These are phyloP conservation scores for Spilogale gracilis DNA, from an alignment of 2,113 vertebrate genomes.

Conservation along the genomic window DNA sequence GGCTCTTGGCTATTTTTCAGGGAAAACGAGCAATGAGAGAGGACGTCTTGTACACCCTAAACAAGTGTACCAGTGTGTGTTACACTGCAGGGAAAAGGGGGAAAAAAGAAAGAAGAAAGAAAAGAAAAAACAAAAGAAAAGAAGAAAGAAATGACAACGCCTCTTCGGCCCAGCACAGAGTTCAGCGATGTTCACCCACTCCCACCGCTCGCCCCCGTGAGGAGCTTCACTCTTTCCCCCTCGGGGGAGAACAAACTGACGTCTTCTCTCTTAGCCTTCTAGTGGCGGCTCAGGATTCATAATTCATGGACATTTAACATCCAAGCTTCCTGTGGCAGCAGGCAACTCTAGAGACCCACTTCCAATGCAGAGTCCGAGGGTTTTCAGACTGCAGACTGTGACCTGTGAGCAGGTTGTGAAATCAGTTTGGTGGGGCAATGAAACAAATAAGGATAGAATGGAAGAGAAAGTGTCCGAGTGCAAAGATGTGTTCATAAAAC, in stretches of 20 bases:
- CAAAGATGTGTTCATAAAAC: neutral
- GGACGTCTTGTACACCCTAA: neutral
- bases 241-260: neutral
- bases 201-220: rapidly evolving
- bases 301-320: neutral
- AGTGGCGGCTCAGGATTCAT: neutral
- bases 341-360: neutral
- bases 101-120: neutral
- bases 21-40: neutral
- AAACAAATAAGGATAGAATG: neutral
- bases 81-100: neutral
- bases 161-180: neutral
- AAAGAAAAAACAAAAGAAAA: no score
- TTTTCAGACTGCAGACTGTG: neutral
- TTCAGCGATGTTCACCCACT: rapidly evolving
- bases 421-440: neutral
- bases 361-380: rapidly evolving
- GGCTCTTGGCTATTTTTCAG: neutral
- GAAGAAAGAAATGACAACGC: rapidly evolving
- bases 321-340: neutral
- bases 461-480: neutral
- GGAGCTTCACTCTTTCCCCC: neutral
- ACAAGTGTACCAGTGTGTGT: neutral
- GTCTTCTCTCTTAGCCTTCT: neutral
- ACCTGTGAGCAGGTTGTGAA: neutral